Base-by-base conservation (phyloP, 2,113 vertebrate genomes). In the Ia io region DNA sequence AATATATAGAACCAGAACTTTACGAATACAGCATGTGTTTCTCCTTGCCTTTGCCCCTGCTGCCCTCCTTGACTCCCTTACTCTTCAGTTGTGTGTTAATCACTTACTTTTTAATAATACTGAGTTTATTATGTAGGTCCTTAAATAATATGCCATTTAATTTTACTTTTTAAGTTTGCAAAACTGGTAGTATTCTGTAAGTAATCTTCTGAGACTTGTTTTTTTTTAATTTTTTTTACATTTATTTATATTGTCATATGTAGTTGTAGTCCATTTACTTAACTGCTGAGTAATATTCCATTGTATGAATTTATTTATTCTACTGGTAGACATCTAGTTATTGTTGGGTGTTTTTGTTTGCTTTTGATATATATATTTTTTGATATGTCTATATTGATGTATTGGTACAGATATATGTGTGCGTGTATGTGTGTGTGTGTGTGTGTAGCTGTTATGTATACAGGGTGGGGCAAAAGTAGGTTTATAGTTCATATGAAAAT, bases 251-350 rank as follows among this genome's bases (percentile, higher is more conserved):
- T 16, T 65, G 8, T 74, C 73, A 0, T 35, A 44, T 51, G 18
- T 87, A 84, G 65, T 44, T 84, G 32, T n/a, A 47, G 30, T 80
- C 83, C 22, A 51, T 94, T 80, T 92, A 25, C 85, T 95, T 77
- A 30, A 40, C 28, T 90, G 30, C 7, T 78, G 70, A 82, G 6
- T 71, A 77, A 67, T 47, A 82, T 37, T 84, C 40, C 28, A 17
- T 70, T 74, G 30, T 80, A 37, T 91, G 80, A 67, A 37, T 88
- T 22, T 78, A 37, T 91, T 22, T 78, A 32, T 47, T 93, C 30
- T 71, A 0, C 70, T 51, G 17, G 7, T 88, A 17, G 37, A 51
- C 23, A 74, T 28, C 25, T 92, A 40, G 13, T 91, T 88, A 25
- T 74, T 79, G 28, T 44, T 84, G 30, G 9, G 13, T 83, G 13